Conservation (phyloP, 35 echinoderm and acorn worm genomes). For the Patiria miniata region DNA sequence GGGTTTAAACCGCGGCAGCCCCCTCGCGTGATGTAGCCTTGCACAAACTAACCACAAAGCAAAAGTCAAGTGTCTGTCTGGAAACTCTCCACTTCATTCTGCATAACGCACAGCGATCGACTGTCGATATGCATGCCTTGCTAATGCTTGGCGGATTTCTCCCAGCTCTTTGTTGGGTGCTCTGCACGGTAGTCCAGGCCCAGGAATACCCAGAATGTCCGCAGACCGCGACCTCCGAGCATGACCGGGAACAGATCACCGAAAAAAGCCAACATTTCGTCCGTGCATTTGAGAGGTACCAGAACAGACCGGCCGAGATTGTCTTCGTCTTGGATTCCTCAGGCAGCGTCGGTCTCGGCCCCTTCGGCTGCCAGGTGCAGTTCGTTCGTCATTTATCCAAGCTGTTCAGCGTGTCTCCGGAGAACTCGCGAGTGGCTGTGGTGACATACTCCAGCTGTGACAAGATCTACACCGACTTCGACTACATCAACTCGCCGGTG, state of each 20-base stretch:
- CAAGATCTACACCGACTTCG: conserved; percentile 25
- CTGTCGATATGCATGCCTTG: no score
- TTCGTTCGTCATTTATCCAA: conserved; percentile 38
- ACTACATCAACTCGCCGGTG: conserved; percentile 41
- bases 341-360: background rate
- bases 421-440: conserved; percentile 34
- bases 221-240: background rate
- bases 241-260: background rate
- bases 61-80: no score
- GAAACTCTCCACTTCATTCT: no score
- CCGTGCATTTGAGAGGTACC: background rate
- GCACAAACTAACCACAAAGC: no score
- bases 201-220: background rate
- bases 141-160: no score
- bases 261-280: background rate
- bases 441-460: conserved; percentile 49
- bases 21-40: no score
- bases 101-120: no score
- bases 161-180: background rate
- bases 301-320: conserved; percentile 22
- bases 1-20: no score
- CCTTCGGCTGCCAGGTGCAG: conserved; percentile 11
- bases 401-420: conserved; percentile 40
- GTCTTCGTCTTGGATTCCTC: conserved; percentile 55
- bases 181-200: background rate